phyloP scores from a whole-genome alignment of 2,888 invertebrate species.

The Troglohyphantes excavatus region DNA sequence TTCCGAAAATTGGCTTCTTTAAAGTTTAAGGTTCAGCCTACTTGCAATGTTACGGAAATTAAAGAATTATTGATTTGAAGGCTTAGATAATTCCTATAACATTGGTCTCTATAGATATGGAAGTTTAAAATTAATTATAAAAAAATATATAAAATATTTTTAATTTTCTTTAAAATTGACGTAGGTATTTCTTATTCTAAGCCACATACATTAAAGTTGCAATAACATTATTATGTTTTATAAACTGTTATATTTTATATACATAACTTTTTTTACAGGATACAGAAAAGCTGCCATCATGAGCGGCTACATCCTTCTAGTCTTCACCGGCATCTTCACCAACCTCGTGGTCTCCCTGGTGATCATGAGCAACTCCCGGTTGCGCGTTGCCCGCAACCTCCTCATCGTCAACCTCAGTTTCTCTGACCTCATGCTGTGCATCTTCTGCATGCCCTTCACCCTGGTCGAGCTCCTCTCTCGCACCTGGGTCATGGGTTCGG shows the following conservation, averaged over 20 bases:
- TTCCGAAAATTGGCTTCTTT: too few species aligned
- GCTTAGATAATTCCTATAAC: too few species aligned
- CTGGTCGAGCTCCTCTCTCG: constrained; percentile 84
- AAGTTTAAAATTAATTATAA: too few species aligned
- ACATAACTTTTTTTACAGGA: constrained; percentile 22
- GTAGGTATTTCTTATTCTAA: too few species aligned
- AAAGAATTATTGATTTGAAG: too few species aligned
- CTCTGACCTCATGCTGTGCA: constrained; percentile 85
- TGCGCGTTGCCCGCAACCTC: constrained; percentile 82
- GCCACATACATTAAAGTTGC: too few species aligned
- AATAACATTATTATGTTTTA: too few species aligned
- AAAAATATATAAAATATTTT: too few species aligned
- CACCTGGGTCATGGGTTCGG: constrained; percentile 85
- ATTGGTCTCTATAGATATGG: too few species aligned
- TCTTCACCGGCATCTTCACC: constrained; percentile 82
- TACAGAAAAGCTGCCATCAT: constrained; percentile 81
- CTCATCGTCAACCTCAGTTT: constrained; percentile 86
- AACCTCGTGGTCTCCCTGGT: constrained; percentile 82
- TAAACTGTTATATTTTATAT: background rate
- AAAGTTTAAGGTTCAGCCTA: too few species aligned
- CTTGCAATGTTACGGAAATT: too few species aligned
- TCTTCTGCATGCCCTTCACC: constrained; percentile 86
- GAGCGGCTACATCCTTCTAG: constrained; percentile 82
- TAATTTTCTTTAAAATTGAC: too few species aligned
- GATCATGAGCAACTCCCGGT: constrained; percentile 80